Conservation (phyloP, 2,888 invertebrate genomes). For the Tineola bisselliella region DNA sequence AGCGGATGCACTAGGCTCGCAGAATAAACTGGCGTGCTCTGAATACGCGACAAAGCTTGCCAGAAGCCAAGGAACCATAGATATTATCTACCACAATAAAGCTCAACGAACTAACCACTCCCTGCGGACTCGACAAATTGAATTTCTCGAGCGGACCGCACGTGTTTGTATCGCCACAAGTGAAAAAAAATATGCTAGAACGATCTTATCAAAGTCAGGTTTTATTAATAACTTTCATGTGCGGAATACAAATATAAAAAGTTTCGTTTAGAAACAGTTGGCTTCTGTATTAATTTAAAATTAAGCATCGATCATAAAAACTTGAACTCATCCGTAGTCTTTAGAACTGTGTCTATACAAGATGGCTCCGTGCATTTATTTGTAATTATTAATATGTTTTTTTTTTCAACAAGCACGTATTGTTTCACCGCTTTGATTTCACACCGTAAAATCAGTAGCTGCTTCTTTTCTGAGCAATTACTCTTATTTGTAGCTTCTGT, state of each 20-base stretch:
- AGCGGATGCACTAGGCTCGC: conserved; percentile 54
- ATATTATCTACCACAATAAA: conserved; percentile 44
- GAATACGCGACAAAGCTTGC: conserved; percentile 37
- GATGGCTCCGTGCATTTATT: too few species aligned
- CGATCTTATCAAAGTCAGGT: conserved; percentile 1
- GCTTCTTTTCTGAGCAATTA: not conserved
- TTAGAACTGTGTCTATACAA: too few species aligned
- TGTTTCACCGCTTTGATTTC: too few species aligned
- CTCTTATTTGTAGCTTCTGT: not conserved
- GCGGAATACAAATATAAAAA: not conserved
- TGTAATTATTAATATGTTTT: too few species aligned
- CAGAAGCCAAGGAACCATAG: conserved; percentile 24
- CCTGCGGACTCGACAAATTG: conserved; percentile 44
- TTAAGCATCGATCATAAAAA: not conserved
- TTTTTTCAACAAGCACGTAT: too few species aligned
- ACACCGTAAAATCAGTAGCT: not conserved
- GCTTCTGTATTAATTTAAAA: not conserved
- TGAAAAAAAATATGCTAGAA: not conserved
- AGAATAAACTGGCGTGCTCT: conserved; percentile 57
- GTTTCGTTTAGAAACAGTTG: not conserved
- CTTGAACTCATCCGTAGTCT: too few species aligned
- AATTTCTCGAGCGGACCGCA: conserved; percentile 25
- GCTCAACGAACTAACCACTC: conserved; percentile 33
- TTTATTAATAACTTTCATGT: not conserved
- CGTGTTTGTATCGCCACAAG: not conserved